Evolutionary conservation across 2,888 invertebrate species (phyloP), one percentile per base, ranked within the genome.

Genomic region (Drosophila pseudotakahashii): DNA sequence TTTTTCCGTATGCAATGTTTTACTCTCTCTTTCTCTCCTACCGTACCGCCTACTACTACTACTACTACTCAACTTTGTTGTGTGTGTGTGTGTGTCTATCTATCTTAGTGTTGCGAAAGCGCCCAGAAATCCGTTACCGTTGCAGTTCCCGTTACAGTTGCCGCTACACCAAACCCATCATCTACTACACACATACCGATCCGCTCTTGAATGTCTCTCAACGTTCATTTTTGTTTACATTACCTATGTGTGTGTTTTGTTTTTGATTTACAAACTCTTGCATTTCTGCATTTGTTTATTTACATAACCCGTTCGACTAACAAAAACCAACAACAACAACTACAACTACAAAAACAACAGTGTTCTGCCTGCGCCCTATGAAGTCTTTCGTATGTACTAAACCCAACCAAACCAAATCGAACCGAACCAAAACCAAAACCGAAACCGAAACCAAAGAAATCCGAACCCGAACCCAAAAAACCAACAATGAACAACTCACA

Each of bases 341-440:
- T 34, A 73, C 79, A 23, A 68, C 71, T 48, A 70, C 62, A 51
- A 51, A 54, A 72, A 79, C 77, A 72, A 84, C 90, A 92, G 92
- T 89, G 91, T 89, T 85, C 91, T 89, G 88, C 89, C 91, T 90
- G 91, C 92, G 91, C 91, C 91, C 89, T 92, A 91, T 90, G 92
- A 92, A 92, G 91, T 91, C 89, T 92, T 92, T 92, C 92, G 92
- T 90, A 91, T 91, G 91, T 90, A 91, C 89, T 91, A 90, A 91
- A 72, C 71, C 75, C 73, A 64, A 53, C 23, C 55, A 59, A 64
- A 53, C 23, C 55, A 59, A 75, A 73, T 36, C 48, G 55, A 60
- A 55, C 63, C 60, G 50, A 75, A 54, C 16, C 63, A 59, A 76
- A 44, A 62, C 59, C 54, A 16, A 41, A 41, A 7, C 14, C 34